These are phyloP conservation scores for Thymelicus acteon DNA, from an alignment of 2,888 invertebrate species.

Conservation along the genomic window DNA sequence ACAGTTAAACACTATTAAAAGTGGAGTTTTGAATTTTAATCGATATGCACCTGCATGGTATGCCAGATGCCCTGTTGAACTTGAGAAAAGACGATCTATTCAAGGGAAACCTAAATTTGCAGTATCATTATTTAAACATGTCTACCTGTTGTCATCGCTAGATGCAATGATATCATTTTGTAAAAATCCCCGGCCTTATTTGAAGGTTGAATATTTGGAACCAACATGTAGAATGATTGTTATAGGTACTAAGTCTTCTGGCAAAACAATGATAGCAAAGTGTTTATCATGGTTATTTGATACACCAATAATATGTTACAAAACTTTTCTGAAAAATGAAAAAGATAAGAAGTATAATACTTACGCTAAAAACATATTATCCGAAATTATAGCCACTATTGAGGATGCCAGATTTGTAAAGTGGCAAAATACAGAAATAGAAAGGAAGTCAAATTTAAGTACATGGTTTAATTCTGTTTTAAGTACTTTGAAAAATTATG, in stretches of 20 bases:
- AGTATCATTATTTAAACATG: constrained; percentile 85
- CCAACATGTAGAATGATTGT: constrained; percentile 85
- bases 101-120: constrained; percentile 82
- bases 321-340: constrained; percentile 54
- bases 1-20: constrained; percentile 58
- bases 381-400: constrained; percentile 71
- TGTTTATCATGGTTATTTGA: constrained; percentile 83
- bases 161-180: constrained; percentile 81
- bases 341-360: constrained; percentile 58
- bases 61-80: constrained; percentile 86
- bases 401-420: constrained; percentile 63
- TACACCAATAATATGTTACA: constrained; percentile 71
- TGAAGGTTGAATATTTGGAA: constrained; percentile 83
- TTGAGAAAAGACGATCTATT: constrained; percentile 79
- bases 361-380: constrained; percentile 63
- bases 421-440: constrained; percentile 69
- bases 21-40: constrained; percentile 59
- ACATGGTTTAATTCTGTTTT: constrained; percentile 63
- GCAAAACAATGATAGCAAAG: constrained; percentile 84
- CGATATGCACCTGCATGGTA: constrained; percentile 83
- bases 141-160: constrained; percentile 84
- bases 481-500: constrained; percentile 52
- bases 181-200: constrained; percentile 86
- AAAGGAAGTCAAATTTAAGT: constrained; percentile 63
- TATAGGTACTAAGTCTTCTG: constrained; percentile 85